Percentiles rank a stretch among this genome's conserved stretches.
phyloP scores from a whole-genome alignment of 2,888 invertebrate species.

The Poecilobothrus nobilitatus region DNA sequence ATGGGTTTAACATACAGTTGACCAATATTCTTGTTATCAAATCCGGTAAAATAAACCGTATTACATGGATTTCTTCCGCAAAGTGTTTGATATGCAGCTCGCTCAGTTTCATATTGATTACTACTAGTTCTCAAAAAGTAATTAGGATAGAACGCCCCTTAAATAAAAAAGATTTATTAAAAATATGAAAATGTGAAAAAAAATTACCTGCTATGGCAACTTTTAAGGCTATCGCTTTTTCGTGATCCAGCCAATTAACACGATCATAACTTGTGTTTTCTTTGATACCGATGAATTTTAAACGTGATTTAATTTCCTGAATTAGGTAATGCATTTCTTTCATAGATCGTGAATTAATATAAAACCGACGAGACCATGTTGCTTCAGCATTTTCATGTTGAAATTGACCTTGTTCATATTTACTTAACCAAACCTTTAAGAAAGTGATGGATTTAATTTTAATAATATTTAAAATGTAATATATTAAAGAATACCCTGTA shows the following conservation, averaged over 20 bases:
- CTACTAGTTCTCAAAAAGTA: conserved; percentile 60
- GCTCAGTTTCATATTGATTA: conserved; percentile 52
- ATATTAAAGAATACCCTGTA: conserved; percentile 52
- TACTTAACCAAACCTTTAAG: conserved; percentile 58
- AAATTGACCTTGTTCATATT: conserved; percentile 53
- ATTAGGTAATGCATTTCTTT: conserved; percentile 65
- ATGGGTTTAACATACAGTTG: conserved; percentile 59
- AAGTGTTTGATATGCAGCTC: conserved; percentile 56
- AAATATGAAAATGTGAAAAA: neutral
- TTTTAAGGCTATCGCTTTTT: conserved; percentile 58
- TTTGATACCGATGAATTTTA: conserved; percentile 54
- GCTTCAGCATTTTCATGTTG: conserved; percentile 45
- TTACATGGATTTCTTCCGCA: conserved; percentile 67
- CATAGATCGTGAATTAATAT: conserved; percentile 62
- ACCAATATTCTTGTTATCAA: conserved; percentile 57
- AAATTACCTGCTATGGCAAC: conserved; percentile 42
- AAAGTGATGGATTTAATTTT: neutral
- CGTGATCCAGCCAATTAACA: conserved; percentile 44
- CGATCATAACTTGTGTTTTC: conserved; percentile 44
- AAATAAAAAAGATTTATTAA: neutral
- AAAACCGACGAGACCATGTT: conserved; percentile 61
- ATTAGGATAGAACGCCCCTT: conserved; percentile 79
- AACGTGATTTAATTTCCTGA: conserved; percentile 57
- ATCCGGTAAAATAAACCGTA: conserved; percentile 60
- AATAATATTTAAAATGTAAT: neutral